These are phyloP conservation scores for Cephus rjabovi DNA, from an alignment of 2,888 invertebrate genomes.

Conservation along the genomic window DNA sequence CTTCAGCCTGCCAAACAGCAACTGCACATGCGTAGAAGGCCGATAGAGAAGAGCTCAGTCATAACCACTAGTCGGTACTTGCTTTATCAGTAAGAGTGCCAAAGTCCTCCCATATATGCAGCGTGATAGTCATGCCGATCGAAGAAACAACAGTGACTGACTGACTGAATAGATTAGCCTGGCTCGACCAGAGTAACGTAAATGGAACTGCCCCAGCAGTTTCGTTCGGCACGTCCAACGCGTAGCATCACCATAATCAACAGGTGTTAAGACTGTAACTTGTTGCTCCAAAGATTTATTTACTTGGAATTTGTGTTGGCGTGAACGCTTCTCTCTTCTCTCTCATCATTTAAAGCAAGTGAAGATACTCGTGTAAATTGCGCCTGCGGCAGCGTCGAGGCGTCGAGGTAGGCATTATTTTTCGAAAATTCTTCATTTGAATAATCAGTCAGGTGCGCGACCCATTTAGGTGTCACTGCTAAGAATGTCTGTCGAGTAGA, in stretches of 20 bases:
- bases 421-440: background rate
- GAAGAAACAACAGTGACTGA: background rate
- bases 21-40: background rate
- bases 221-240: background rate
- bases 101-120: background rate
- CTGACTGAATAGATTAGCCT: background rate
- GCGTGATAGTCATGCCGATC: constrained; percentile 2
- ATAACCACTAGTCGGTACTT: background rate
- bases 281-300: background rate
- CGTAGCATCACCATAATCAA: background rate
- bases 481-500: background rate
- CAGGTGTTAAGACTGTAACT: background rate
- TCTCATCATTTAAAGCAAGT: background rate
- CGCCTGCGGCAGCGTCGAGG: background rate
- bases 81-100: background rate
- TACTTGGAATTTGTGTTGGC: background rate
- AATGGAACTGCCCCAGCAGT: background rate
- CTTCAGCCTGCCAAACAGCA: background rate
- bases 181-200: background rate
- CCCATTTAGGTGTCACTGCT: background rate
- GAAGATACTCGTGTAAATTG: background rate
- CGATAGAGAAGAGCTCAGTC: background rate
- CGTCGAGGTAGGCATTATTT: background rate
- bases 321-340: background rate
- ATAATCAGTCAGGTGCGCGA: background rate